Evolutionary conservation across 2,113 vertebrate species (phyloP).

Genomic region (Siniperca chuatsi): DNA sequence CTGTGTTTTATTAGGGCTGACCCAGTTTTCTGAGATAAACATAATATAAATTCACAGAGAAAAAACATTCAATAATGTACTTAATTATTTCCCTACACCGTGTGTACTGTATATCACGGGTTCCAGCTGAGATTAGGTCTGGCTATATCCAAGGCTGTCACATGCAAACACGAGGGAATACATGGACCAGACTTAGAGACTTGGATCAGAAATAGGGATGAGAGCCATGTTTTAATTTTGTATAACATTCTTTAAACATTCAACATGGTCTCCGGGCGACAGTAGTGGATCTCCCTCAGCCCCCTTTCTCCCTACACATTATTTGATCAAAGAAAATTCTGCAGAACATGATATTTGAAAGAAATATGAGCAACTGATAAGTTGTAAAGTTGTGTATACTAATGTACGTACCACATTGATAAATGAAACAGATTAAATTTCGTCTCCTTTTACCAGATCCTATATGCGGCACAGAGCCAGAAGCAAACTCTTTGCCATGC

Average conservation of each 20-base stretch:
- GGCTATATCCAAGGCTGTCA: conserved; percentile 18
- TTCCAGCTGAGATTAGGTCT: conserved; percentile 17
- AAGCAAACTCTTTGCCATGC: conserved; percentile 58
- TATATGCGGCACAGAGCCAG: conserved; percentile 44
- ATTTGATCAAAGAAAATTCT: conserved; percentile 46
- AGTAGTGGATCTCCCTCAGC: conserved; percentile 38
- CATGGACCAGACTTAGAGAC: conserved; percentile 3
- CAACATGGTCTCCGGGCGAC: conserved; percentile 32
- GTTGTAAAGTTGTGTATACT: conserved; percentile 45
- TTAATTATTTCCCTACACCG: conserved; percentile 14
- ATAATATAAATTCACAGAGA: background rate
- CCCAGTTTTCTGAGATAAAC: conserved; percentile 14
- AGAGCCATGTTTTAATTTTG: conserved; percentile 35
- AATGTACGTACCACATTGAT: conserved; percentile 47
- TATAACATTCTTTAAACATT: conserved; percentile 37
- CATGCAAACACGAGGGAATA: conserved; percentile 9
- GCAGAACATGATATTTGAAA: conserved; percentile 51
- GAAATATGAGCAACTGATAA: conserved; percentile 46
- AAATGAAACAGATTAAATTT: conserved; percentile 67
- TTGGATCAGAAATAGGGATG: conserved; percentile 17
- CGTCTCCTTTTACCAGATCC: conserved; percentile 34
- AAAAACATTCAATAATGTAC: conserved; percentile 6
- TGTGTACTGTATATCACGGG: background rate
- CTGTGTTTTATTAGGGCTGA: conserved; percentile 26
- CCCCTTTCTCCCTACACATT: background rate